Evolutionary conservation across 2,797 vertebrate species (phyloP).

Genomic region (Amniataba percoides): DNA sequence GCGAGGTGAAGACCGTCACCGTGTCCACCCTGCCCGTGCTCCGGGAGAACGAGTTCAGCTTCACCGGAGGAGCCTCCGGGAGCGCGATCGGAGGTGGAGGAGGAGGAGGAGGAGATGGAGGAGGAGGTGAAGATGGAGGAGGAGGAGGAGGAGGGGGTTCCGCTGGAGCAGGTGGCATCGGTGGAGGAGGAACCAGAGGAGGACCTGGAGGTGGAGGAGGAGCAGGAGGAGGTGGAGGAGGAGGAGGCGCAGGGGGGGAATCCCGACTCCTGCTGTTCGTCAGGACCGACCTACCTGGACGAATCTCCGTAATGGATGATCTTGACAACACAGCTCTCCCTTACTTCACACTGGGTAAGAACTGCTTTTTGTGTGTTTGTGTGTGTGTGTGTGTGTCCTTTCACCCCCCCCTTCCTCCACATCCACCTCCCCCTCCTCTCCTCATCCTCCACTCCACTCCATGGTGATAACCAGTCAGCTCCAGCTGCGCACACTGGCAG

Average conservation of each 20-base stretch:
- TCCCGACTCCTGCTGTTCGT: slow-evolving; percentile 95
- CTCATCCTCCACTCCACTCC: slow-evolving; percentile 4
- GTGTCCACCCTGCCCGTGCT: slow-evolving; percentile 96
- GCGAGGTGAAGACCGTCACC: slow-evolving; percentile 94
- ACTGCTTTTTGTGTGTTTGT: slow-evolving; percentile 37
- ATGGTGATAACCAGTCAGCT: slow-evolving; percentile 7
- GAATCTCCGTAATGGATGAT: slow-evolving; percentile 97
- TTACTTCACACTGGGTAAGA: slow-evolving; percentile 97
- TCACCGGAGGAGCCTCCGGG: slow-evolving; percentile 90
- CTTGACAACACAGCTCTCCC: slow-evolving; percentile 99
- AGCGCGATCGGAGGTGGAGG: slow-evolving; percentile 72
- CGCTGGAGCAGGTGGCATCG: slow-evolving; percentile 68
- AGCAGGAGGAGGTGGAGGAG: slow-evolving; percentile 77
- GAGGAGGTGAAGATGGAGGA: slow-evolving; percentile 75
- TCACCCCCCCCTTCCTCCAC: too few relatives aligned
- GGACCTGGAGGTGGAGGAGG: slow-evolving; percentile 75
- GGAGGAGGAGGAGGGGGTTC: slow-evolving; percentile 72
- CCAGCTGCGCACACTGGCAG: slow-evolving; percentile 4
- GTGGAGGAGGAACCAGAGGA: slow-evolving; percentile 70
- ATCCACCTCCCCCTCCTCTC: too few relatives aligned
- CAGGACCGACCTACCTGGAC: slow-evolving; percentile 94
- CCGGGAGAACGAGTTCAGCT: slow-evolving; percentile 95
- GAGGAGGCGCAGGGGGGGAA: slow-evolving; percentile 83
- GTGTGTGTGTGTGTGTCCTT: too few relatives aligned
- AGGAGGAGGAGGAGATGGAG: slow-evolving; percentile 80